Evolutionary conservation across 2,888 invertebrate species (phyloP), one percentile per base, ranked within the genome.

Genomic region (Cloeon dipterum): DNA sequence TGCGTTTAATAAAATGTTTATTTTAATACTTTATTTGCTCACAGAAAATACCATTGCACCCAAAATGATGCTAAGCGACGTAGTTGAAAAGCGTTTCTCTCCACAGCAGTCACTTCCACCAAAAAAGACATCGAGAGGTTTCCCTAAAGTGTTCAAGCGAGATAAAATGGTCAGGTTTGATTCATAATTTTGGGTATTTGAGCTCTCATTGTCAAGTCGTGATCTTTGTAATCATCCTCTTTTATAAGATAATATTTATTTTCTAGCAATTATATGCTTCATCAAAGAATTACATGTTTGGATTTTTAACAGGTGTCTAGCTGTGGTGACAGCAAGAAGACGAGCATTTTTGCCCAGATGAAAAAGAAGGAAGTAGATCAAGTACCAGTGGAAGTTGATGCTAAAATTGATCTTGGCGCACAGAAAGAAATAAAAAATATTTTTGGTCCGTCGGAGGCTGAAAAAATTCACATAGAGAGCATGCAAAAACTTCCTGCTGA

Each of bases 401-500:
- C 23, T 11, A 11, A 23, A 7, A 23, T 23, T 11, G 23, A 23
- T 23, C 11, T 11, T 7, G 29, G 7, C 29, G 7, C 29, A 23
- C 25, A 23, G n/a, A 23, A 25, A 52, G 51, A 35, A 44, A 29
- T 29, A 7, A 29, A 29, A 14, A 29, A 29, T 14, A 14, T 14
- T n/a, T 16, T 29, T 14, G 29, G 29, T 8, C 29, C 29, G 8
- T 29, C 29, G 11, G 29, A 29, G 16, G 29, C 29, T 8, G 29
- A 29, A 14, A 29, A 14, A 29, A 76, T 88, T 40, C 83, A 89
- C 48, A 54, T 59, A 43, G 75, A 81, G 55, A 91, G 88, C 56
- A 33, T 75, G 1, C 57, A 65, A 44, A 56, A 67, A 39, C 50
- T 91, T 10, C 59, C 61, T n/a, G n/a, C n/a, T 26, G 55, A 64